Conservation (phyloP, 2,888 invertebrate genomes). For the Metallyticus violacea region DNA sequence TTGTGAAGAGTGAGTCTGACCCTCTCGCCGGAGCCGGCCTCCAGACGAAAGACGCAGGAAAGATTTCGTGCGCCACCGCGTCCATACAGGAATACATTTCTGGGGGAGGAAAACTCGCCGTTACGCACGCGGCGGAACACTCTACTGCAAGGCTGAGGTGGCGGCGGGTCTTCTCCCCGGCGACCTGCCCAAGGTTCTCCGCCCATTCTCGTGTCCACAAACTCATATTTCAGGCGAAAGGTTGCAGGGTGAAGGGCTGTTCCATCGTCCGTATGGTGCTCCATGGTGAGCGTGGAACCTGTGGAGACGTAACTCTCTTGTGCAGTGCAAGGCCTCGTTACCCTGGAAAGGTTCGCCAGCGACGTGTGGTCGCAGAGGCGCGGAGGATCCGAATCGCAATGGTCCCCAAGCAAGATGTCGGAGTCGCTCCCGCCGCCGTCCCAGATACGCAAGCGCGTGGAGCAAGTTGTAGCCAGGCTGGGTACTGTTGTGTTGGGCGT, state of each 20-base stretch:
- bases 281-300: constrained; percentile 50
- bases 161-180: constrained; percentile 43
- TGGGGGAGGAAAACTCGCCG: constrained; percentile 63
- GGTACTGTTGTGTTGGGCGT: background rate
- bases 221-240: constrained; percentile 71
- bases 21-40: constrained; percentile 58
- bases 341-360: constrained; percentile 66
- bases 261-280: constrained; percentile 63
- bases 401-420: constrained; percentile 58
- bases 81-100: constrained; percentile 79
- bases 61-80: constrained; percentile 75
- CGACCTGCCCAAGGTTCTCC: constrained; percentile 61
- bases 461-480: constrained; percentile 51
- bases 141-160: constrained; percentile 55
- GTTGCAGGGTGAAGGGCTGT: constrained; percentile 77
- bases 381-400: constrained; percentile 72
- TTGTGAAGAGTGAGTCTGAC: constrained; percentile 64
- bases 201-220: constrained; percentile 75
- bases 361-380: constrained; percentile 79
- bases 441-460: constrained; percentile 70
- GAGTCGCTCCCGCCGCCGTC: constrained; percentile 54
- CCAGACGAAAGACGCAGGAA: constrained; percentile 74
- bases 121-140: constrained; percentile 52
- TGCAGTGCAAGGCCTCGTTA: constrained; percentile 73
- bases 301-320: constrained; percentile 76